These are phyloP conservation scores for Anoplophora glabripennis DNA, from an alignment of 1,140 invertebrate genomes.

Conservation along the genomic window DNA sequence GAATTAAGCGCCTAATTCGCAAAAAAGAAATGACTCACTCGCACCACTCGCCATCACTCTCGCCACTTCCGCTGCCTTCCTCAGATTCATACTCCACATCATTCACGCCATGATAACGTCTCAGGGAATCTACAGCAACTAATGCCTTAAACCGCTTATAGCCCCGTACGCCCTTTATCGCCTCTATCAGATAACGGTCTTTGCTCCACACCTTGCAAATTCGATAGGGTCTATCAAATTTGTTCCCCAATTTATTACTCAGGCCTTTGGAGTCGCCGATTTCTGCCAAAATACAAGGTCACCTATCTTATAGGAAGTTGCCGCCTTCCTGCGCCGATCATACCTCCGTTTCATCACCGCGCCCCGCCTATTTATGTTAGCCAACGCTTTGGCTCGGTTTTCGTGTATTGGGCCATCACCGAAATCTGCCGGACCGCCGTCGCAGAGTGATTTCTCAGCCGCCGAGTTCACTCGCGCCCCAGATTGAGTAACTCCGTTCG, in stretches of 20 bases:
- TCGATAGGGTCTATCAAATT: slow-evolving; percentile 32
- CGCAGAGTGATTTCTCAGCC: not conserved
- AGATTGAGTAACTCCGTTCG: no score
- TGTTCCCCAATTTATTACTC: slow-evolving; percentile 14
- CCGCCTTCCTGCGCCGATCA: slow-evolving; percentile 19
- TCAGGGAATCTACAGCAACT: slow-evolving; percentile 12
- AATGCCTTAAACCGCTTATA: slow-evolving; percentile 20
- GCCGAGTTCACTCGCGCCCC: not conserved
- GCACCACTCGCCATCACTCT: not conserved
- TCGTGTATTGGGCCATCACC: no score
- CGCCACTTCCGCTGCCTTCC: not conserved
- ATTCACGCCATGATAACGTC: slow-evolving; percentile 9
- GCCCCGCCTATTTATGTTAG: no score
- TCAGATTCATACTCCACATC: not conserved
- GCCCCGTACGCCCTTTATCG: slow-evolving; percentile 16
- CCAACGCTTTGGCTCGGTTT: no score
- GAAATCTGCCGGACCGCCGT: no score
- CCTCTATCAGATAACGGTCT: slow-evolving; percentile 38
- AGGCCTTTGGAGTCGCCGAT: slow-evolving; percentile 1
- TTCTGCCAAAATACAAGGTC: slow-evolving; percentile 22
- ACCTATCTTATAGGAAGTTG: slow-evolving; percentile 17
- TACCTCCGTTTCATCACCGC: slow-evolving; percentile 11
- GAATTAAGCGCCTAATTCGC: not conserved
- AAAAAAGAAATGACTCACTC: not conserved
- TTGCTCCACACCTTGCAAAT: slow-evolving; percentile 38